These are phyloP conservation scores for Rhabdornis inornatus DNA, from an alignment of 2,113 vertebrate genomes.

Conservation along the genomic window DNA sequence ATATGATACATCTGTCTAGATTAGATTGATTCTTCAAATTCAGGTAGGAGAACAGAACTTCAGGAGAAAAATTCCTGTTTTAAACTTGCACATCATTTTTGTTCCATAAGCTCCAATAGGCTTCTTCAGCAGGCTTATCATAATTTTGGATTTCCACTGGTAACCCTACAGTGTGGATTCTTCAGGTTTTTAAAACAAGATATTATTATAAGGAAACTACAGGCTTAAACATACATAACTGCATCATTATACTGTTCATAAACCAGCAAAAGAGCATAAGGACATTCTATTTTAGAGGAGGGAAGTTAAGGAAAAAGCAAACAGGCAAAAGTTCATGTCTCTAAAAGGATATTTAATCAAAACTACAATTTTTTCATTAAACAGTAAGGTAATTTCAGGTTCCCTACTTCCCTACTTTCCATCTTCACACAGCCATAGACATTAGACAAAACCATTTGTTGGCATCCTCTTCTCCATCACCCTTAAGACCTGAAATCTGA, in stretches of 20 bases:
- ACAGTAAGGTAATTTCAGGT: neutral
- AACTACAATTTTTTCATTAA: neutral
- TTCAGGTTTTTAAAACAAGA: neutral
- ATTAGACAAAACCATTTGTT: neutral
- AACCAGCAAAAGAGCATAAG: neutral
- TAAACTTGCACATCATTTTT: neutral
- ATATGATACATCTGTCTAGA: constrained; percentile 11
- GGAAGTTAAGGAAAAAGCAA: neutral
- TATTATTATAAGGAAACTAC: neutral
- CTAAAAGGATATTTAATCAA: neutral
- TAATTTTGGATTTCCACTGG: neutral
- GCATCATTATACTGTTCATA: neutral
- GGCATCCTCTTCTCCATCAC: neutral
- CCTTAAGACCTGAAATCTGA: neutral
- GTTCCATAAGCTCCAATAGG: neutral
- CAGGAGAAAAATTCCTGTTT: neutral
- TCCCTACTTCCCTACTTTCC: neutral
- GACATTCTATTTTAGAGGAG: neutral
- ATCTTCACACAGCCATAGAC: neutral
- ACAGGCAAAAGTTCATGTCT: neutral
- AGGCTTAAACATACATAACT: neutral
- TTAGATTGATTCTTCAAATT: constrained; percentile 25
- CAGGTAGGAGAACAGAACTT: neutral
- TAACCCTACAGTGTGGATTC: neutral
- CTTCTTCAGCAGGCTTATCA: neutral